Evolutionary conservation across 2,888 invertebrate genomes (phyloP).

Genomic region (Flexamia atlantica): DNA sequence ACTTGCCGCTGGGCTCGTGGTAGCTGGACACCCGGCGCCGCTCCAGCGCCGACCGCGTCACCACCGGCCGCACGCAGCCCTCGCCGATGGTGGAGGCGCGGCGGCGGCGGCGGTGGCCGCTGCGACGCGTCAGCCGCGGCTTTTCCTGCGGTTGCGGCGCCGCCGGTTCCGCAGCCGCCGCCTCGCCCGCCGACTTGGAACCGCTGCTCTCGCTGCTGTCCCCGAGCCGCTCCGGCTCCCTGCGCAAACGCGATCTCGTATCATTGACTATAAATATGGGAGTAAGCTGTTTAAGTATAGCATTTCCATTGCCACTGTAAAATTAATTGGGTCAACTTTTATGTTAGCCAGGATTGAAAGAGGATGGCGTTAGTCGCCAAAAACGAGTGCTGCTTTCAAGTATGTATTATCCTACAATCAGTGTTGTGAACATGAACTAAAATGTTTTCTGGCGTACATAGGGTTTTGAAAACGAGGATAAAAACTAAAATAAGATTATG

Average conservation of each 20-base stretch:
- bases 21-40: conserved; percentile 76
- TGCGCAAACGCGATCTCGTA: background rate
- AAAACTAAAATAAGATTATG: too few species aligned
- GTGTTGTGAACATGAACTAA: too few species aligned
- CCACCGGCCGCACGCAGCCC: conserved; percentile 73
- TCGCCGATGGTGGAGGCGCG: conserved; percentile 77
- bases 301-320: too few species aligned
- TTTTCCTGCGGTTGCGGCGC: conserved; percentile 27
- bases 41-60: conserved; percentile 68
- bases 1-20: conserved; percentile 74
- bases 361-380: too few species aligned
- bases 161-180: background rate
- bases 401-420: too few species aligned
- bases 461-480: too few species aligned
- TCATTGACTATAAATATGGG: too few species aligned
- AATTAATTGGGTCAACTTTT: too few species aligned
- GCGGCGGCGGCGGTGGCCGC: conserved; percentile 70
- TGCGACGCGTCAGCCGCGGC: conserved; percentile 72
- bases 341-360: too few species aligned
- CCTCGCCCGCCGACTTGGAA: conserved; percentile 63
- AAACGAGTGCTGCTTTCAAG: too few species aligned
- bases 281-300: too few species aligned
- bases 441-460: too few species aligned
- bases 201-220: conserved; percentile 61
- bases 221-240: conserved; percentile 33